A percentile compares a stretch with the other conserved stretches of the same genome.
phyloP scores from a whole-genome alignment of 2,888 invertebrate species.

The Psococerastis gibbosa region DNA sequence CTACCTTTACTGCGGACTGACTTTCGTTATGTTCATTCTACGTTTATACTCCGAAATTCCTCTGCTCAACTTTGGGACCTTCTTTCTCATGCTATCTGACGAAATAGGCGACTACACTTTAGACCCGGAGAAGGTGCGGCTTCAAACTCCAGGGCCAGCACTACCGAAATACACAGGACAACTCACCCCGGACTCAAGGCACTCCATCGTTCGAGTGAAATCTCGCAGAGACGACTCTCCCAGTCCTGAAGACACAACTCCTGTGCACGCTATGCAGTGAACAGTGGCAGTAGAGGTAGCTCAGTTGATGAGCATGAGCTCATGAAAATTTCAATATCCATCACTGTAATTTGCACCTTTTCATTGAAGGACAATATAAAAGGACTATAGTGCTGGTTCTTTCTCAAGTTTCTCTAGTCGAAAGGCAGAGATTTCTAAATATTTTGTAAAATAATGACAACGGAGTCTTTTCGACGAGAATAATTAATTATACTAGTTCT shows the following conservation, averaged over 20 bases:
- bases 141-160: constrained; percentile 17
- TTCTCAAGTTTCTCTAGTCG: too few relatives aligned
- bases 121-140: constrained; percentile 42
- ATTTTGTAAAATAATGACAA: too few relatives aligned
- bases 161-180: constrained; percentile 20
- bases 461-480: too few relatives aligned
- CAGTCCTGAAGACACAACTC: constrained; percentile 19
- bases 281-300: too few relatives aligned
- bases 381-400: too few relatives aligned
- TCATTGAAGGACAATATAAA: too few relatives aligned
- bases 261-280: constrained; percentile 17
- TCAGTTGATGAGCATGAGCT: too few relatives aligned
- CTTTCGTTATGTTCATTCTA: constrained; percentile 66
- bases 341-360: too few relatives aligned
- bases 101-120: constrained; percentile 28
- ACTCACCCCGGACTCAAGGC: constrained; percentile 15
- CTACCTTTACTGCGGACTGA: constrained; percentile 60
- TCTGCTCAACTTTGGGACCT: constrained; percentile 61
- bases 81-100: constrained; percentile 46
- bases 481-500: too few relatives aligned
- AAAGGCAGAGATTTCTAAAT: too few relatives aligned
- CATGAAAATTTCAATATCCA: too few relatives aligned
- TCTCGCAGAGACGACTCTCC: constrained; percentile 19
- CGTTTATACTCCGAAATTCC: constrained; percentile 80
- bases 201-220: constrained; percentile 18